Base-by-base conservation (phyloP, 2,797 vertebrate genomes). In the Tokudaia muenninki region DNA sequence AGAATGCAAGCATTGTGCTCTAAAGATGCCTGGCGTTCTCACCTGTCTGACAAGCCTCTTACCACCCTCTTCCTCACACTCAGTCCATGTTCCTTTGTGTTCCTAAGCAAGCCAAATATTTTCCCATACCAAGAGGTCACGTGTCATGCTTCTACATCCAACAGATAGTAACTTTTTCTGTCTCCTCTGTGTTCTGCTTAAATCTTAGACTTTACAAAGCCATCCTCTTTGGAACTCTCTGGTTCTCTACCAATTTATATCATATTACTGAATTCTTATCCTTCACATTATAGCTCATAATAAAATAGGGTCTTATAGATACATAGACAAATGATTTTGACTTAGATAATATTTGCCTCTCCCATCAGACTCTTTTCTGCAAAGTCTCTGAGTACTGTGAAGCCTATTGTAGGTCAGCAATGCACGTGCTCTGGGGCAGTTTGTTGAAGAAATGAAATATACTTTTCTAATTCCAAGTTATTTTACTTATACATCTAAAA, bases 401-500 rank as follows among this genome's bases (percentile, higher is more conserved):
- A 91, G 8, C 16, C 37, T 29, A 47, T 9, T 63, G 4, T 50
- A 83, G 63, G 55, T 91, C 13, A 92, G 72, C 4, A 77, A 82
- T 11, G 24, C 80, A 81, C 91, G 13, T 17, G 44, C 11, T 91
- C 44, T 70, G 70, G 55, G 67, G 21, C 3, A 37, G 83, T 87
- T 86, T 87, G 10, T 67, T 82, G 13, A 96, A 78, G 88, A n/a
- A 59, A 87, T 82, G 55, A 86, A 94, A 86, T 75, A 57, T 0
- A 57, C 0, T 7, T 79, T 91, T 92, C 83, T 44, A 89, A 31
- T 65, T 79, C 26, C 3, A 80, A 74, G 2, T n/a, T 59, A 81
- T 82, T 95, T 95, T 63, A 78, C 47, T 47, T 86, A 77, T 9
- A 14, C 59, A 4, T 52, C 52, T 82, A 37, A 95, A 93, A 92